Evolutionary conservation across 2,888 invertebrate species (phyloP), one percentile per base, ranked within the genome.

Genomic region (Dasysyrphus albostriatus): DNA sequence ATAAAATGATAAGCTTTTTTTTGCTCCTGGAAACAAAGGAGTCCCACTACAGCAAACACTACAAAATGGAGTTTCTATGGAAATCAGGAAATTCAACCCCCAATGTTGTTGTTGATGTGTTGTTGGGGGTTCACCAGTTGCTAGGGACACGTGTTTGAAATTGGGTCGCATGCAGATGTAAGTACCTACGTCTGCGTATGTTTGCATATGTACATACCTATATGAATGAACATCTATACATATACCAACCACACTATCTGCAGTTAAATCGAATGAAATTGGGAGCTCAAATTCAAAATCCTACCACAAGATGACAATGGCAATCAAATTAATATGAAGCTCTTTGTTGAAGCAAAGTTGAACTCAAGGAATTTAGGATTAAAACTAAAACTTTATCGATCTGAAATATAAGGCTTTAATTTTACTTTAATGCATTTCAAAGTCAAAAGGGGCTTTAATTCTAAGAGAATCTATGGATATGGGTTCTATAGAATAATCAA

Each of bases 121-220:
- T 65, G n/a, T 73, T 79, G 4, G 58, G 49, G 14, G 56, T 44
- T 54, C 39, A 44, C 72, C 51, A 73, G 83, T 83, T 73, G 77
- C 72, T 83, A 78, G 32, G 77, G 77, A 73, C 73, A 61, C 73
- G 51, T 78, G 61, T 39, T 19, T 5, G 42, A 59, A 81, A 75
- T 74, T 79, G 42, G 83, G 83, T 79, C 83, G 75, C 44, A 24
- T 16, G 24, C 24, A 56, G 34, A 34, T 37, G 69, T 44, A 29
- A 4, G 8, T 0, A 7, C 19, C 24, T 1, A 12, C 14, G 9
- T 3, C 0, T 19, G 5, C 5, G 8, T 37, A 56, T 49, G 19
- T 47, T n/a, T 47, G 8, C 10, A 16, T 44, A 6, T n/a, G 8
- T 16, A 47, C 0, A 8, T 7, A 32, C n/a, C n/a, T n/a, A 24